These are phyloP conservation scores for Quiscalus mexicanus DNA, from an alignment of 2,113 vertebrate genomes.

Conservation along the genomic window DNA sequence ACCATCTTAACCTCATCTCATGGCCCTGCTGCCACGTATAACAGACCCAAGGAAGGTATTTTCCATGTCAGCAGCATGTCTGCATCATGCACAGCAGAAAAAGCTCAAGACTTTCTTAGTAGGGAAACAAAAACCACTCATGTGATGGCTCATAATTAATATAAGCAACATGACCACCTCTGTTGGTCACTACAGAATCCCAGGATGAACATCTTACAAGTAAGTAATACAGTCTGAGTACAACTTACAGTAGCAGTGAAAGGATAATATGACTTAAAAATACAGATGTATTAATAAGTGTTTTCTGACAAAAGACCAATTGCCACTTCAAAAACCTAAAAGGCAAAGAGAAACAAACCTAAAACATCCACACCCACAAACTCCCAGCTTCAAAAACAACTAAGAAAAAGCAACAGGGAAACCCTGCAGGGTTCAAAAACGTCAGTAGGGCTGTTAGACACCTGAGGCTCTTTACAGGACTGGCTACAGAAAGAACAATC, in stretches of 20 bases:
- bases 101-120: not conserved
- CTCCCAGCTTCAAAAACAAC: not conserved
- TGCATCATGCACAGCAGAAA: not conserved
- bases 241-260: not conserved
- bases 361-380: not conserved
- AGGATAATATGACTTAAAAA: not conserved
- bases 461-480: not conserved
- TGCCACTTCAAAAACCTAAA: not conserved
- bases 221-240: not conserved
- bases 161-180: not conserved
- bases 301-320: not conserved
- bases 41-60: not conserved
- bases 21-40: fast-evolving
- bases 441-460: not conserved
- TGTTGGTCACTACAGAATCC: not conserved
- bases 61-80: not conserved
- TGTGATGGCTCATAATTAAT: not conserved
- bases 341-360: not conserved
- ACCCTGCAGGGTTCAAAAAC: not conserved
- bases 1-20: not conserved
- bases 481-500: not conserved
- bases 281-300: fast-evolving
- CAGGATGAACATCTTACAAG: not conserved
- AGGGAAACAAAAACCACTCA: not conserved
- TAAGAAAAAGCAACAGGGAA: not conserved